These are phyloP conservation scores for Acanthosoma haemorrhoidale DNA, from an alignment of 2,888 invertebrate genomes.

Conservation along the genomic window DNA sequence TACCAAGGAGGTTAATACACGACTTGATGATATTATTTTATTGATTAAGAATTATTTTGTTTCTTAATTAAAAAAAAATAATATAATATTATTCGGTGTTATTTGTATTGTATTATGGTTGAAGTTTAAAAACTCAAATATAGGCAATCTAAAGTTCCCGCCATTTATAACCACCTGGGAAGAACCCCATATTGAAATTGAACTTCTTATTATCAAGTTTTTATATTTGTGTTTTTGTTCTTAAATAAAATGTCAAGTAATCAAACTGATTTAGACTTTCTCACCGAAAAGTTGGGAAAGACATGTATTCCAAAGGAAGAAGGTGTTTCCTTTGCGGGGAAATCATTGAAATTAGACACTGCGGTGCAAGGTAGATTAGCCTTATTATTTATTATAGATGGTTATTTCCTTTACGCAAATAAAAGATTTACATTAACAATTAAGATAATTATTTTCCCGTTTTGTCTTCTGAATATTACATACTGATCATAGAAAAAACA, in stretches of 20 bases:
- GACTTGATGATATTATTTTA: too few species aligned
- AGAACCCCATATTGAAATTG: not conserved
- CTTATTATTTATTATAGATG: not conserved
- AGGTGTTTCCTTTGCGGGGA: constrained; percentile 77
- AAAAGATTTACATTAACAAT: too few species aligned
- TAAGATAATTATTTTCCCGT: too few species aligned
- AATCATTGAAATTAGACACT: constrained; percentile 69
- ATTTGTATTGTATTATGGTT: too few species aligned
- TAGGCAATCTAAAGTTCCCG: not conserved
- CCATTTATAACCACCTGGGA: not conserved
- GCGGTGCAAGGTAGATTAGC: constrained; percentile 65
- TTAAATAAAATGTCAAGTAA: constrained; percentile 1
- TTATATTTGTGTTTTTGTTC: not conserved
- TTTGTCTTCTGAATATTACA: too few species aligned
- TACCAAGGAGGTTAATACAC: too few species aligned
- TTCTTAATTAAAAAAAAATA: too few species aligned
- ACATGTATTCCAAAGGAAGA: constrained; percentile 33
- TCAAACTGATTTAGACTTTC: constrained; percentile 11
- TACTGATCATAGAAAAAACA: not conserved
- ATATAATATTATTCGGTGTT: too few species aligned
- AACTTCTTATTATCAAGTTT: not conserved
- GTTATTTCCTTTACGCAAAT: too few species aligned
- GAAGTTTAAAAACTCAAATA: too few species aligned
- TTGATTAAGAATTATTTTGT: too few species aligned
- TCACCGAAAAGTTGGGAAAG: constrained; percentile 5